phyloP scores from a whole-genome alignment of 2,113 vertebrate genomes.

The Ahaetulla prasina region DNA sequence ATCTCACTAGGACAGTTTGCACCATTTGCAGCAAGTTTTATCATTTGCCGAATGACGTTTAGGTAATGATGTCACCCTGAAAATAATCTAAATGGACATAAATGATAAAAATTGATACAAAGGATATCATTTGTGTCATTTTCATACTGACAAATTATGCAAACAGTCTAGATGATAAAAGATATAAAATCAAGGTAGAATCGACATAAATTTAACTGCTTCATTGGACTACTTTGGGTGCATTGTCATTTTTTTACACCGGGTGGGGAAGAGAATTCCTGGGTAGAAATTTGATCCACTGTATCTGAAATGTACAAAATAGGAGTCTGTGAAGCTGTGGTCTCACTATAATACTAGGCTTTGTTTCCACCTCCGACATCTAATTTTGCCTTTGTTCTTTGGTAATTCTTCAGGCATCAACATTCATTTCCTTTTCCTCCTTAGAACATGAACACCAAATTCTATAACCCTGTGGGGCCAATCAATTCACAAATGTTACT shows the following conservation, averaged over 20 bases:
- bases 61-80: neutral
- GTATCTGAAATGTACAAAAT: neutral
- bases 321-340: neutral
- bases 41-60: neutral
- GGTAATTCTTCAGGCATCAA: neutral
- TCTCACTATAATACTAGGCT: neutral
- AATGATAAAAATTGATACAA: neutral
- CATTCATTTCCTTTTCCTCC: neutral
- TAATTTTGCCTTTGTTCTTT: neutral
- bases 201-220: neutral
- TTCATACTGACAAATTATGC: neutral
- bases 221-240: neutral
- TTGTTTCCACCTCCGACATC: neutral
- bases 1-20: neutral
- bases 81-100: neutral
- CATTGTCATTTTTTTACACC: neutral
- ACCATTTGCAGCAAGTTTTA: neutral
- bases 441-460: neutral
- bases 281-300: neutral
- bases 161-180: neutral
- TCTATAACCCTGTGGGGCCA: neutral
- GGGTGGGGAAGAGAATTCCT: neutral
- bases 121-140: neutral
- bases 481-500: neutral
- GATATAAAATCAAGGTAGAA: neutral